These are phyloP conservation scores for Altica lythri DNA, from an alignment of 2,888 invertebrate species.

Conservation along the genomic window DNA sequence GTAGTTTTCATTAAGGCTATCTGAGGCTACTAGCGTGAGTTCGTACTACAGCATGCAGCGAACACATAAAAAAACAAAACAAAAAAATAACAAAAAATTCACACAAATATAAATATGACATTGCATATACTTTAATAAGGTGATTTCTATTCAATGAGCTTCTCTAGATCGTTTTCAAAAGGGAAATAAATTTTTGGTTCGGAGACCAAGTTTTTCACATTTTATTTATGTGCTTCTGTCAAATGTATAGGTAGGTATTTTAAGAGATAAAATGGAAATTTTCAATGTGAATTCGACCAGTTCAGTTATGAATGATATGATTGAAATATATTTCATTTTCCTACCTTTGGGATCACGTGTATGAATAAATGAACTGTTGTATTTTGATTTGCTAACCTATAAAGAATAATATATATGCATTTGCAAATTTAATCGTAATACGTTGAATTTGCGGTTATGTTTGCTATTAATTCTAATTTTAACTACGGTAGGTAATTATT, in stretches of 20 bases:
- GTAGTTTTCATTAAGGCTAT: constrained; percentile 87
- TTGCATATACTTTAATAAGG: background rate
- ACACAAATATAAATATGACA: constrained; percentile 19
- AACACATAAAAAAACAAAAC: constrained; percentile 44
- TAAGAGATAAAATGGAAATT: constrained; percentile 7
- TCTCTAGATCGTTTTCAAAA: constrained; percentile 14
- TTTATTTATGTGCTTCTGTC: constrained; percentile 18
- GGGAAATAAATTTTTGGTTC: constrained; percentile 10
- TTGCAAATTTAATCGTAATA: too few species aligned
- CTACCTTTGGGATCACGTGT: background rate
- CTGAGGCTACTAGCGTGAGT: constrained; percentile 86
- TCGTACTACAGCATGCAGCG: constrained; percentile 74
- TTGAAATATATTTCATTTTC: constrained; percentile 7
- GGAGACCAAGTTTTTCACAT: constrained; percentile 6
- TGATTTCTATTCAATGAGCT: constrained; percentile 17
- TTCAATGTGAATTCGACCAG: constrained; percentile 2
- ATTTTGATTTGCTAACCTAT: background rate
- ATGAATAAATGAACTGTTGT: background rate
- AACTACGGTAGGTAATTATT: too few species aligned
- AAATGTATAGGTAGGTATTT: constrained; percentile 12
- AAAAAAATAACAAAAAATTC: constrained; percentile 31
- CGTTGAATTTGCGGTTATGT: too few species aligned
- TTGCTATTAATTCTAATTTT: too few species aligned
- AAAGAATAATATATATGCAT: too few species aligned
- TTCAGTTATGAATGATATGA: constrained; percentile 11